Base-by-base conservation (phyloP, 2,113 vertebrate species). In the Leuciscus idus region DNA sequence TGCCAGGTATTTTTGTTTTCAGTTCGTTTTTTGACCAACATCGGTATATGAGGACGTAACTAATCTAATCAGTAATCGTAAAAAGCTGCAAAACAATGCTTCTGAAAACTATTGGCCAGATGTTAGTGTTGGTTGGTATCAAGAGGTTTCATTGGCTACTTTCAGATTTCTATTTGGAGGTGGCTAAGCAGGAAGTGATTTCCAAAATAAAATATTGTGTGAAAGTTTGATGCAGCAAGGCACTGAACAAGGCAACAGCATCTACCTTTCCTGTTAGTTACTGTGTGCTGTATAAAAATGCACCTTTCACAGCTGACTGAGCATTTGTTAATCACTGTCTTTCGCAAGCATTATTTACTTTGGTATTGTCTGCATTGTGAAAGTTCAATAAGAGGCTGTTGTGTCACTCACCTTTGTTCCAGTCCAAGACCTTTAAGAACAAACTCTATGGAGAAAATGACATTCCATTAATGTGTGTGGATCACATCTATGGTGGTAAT, bases 361-460 rank as follows among this genome's bases (percentile, higher is more conserved):
- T 77, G 23, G 13, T 28, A 15, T 76, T 33, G 9, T 33, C 26
- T 77, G 48, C n/a, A 10, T 77, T 55, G 4, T 55, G 75, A 11
- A 39, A 0, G 70, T 39, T 43, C 21, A 43, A 12, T 43, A 43
- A 73, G 33, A 39, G 68, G 4, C 26, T 30, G 28, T 50, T 55
- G 28, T 77, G 21, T 74, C 43, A 48, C 72, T 75, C 8, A 15
- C 88, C 52, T 73, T 0, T 87, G 1, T 94, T 95, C 33, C 84
- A 97, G 97, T 93, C 94, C 62, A 92, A 91, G 46, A 95, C 95
- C 7, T 96, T 97, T 92, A 96, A 94, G 91, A 97, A 97, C 92
- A 97, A 96, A 86, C 92, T 97, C 10, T 91, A 97, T 88, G 96
- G 95, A 90, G 96, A 96, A 94, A 97, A 97, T 89, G 96, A 97